phyloP scores from a whole-genome alignment of 2,113 vertebrate genomes.

The Gobiocypris rarus region DNA sequence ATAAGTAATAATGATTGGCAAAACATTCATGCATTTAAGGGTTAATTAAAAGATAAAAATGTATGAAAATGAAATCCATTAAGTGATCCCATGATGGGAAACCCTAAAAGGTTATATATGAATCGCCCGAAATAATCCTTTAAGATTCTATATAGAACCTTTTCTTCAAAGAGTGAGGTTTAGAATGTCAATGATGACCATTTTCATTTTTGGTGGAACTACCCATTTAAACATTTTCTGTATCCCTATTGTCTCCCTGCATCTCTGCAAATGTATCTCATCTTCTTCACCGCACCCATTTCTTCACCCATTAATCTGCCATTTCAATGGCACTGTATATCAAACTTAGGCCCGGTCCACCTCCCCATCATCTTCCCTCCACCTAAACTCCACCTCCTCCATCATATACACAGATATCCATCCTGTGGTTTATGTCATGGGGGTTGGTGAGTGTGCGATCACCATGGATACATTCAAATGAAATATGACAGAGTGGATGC shows the following conservation, averaged over 20 bases:
- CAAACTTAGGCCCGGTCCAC: slow-evolving; percentile 1
- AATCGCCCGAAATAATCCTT: too few relatives aligned
- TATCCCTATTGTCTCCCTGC: slow-evolving; percentile 18
- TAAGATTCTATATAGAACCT: too few relatives aligned
- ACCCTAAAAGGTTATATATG: too few relatives aligned
- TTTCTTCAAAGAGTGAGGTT: too few relatives aligned
- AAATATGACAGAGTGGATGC: slow-evolving; percentile 56
- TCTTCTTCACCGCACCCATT: slow-evolving; percentile 27
- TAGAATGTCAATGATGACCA: not conserved
- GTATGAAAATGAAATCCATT: too few relatives aligned
- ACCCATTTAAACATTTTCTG: not conserved
- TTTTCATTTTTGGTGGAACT: not conserved
- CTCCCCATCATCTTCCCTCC: slow-evolving; percentile 30
- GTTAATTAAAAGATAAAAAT: too few relatives aligned
- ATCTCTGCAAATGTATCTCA: not conserved
- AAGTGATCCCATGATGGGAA: too few relatives aligned
- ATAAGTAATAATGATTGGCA: too few relatives aligned
- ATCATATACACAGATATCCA: slow-evolving; percentile 45
- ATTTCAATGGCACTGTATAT: slow-evolving; percentile 32
- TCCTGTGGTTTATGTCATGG: slow-evolving; percentile 50
- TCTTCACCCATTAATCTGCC: slow-evolving; percentile 25
- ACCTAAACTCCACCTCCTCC: slow-evolving; percentile 31
- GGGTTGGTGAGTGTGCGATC: slow-evolving; percentile 51
- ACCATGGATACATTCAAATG: slow-evolving; percentile 55
- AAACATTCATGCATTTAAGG: too few relatives aligned